These are phyloP conservation scores for Rhyzopertha dominica DNA, from an alignment of 1,140 invertebrate genomes.

Conservation along the genomic window DNA sequence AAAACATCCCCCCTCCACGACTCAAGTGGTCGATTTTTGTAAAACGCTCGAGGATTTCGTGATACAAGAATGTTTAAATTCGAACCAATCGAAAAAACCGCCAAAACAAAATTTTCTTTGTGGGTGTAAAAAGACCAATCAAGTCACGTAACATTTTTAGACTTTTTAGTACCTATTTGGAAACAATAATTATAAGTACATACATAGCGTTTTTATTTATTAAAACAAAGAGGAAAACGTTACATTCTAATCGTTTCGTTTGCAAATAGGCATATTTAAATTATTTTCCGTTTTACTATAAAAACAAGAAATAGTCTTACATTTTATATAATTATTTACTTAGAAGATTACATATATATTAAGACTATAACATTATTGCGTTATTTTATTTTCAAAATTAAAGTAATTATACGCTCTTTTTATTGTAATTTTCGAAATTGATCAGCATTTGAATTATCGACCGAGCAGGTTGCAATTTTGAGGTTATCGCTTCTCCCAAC, in stretches of 20 bases:
- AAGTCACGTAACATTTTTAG: too few relatives aligned
- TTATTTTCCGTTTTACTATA: background rate
- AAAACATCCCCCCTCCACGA: too few relatives aligned
- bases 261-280: background rate
- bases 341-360: conserved; percentile 16
- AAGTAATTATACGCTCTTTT: background rate
- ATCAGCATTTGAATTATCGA: conserved; percentile 14
- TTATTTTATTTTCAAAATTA: conserved; percentile 6
- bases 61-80: too few relatives aligned
- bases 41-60: conserved; percentile 14
- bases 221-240: too few relatives aligned
- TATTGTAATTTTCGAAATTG: background rate
- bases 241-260: too few relatives aligned
- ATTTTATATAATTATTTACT: background rate
- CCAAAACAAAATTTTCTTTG: too few relatives aligned
- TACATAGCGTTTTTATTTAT: too few relatives aligned
- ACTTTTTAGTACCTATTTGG: too few relatives aligned
- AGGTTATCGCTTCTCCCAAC: conserved; percentile 15
- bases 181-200: too few relatives aligned
- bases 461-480: conserved; percentile 16
- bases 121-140: too few relatives aligned
- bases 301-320: background rate
- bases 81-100: too few relatives aligned
- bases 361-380: conserved; percentile 13
- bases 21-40: background rate